Conservation (phyloP, 64 coral and sea anemone species). For the Montipora cactus region DNA sequence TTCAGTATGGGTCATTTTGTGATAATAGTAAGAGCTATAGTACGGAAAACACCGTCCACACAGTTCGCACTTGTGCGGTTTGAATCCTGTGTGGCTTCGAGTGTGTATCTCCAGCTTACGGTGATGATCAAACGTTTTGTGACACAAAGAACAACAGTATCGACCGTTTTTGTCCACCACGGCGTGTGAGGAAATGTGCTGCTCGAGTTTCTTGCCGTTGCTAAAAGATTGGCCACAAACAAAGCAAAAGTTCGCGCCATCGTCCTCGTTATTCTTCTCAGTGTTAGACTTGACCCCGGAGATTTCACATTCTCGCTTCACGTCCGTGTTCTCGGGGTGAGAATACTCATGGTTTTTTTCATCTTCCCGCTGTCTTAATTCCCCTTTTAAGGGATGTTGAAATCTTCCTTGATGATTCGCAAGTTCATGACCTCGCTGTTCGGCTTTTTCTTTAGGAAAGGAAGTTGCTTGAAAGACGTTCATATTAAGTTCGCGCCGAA, state of each 20-base stretch:
- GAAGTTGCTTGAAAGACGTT: background rate
- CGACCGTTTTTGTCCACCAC: conserved; percentile 84
- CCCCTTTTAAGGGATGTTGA: background rate
- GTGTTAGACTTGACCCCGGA: background rate
- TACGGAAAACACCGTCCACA: conserved; percentile 93
- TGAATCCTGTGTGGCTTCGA: conserved; percentile 90
- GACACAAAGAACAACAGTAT: conserved; percentile 86
- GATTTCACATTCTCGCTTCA: background rate
- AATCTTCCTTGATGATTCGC: background rate
- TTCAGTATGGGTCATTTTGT: conserved; percentile 97
- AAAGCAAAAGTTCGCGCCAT: conserved; percentile 72
- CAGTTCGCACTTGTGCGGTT: conserved; percentile 89
- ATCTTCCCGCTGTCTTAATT: background rate
- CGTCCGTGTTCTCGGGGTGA: background rate
- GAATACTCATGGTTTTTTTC: background rate
- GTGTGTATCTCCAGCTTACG: conserved; percentile 93
- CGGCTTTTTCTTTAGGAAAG: background rate
- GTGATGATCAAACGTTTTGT: conserved; percentile 86
- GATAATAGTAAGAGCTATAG: conserved; percentile 95
- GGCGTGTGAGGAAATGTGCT: conserved; percentile 89
- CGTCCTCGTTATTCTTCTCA: conserved; percentile 42
- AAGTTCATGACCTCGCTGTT: background rate
- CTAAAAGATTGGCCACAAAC: conserved; percentile 81
- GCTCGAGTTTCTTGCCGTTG: conserved; percentile 85
- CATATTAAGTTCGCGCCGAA: conserved; percentile 28